Evolutionary conservation across 2,888 invertebrate genomes (phyloP), one percentile per base, ranked within the genome.

Genomic region (Sinelater perroti): DNA sequence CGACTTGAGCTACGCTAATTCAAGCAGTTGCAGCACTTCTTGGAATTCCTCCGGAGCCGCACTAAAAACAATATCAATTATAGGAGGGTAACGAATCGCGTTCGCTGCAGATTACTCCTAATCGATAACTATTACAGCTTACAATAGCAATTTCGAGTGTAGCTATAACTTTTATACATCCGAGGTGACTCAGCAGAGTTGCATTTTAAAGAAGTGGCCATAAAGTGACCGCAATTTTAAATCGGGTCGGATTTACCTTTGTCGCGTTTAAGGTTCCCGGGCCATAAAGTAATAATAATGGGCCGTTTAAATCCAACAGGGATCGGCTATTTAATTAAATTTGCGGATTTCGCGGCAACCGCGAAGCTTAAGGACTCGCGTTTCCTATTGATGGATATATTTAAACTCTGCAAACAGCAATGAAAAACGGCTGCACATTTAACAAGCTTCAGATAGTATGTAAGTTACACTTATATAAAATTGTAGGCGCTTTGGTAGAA

Each of bases 321-420:
- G 62, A 58, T 58, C 58, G 57, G 54, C 53, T 38, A 53, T 51
- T 50, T 62, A 62, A 62, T 62, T 60, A 60, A 62, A 62, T 60
- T 54, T 47, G 38, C 28, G 26, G 36, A 38, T 45, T 52, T 46
- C n/a, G 38, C 24, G n/a, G n/a, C n/a, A n/a, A n/a, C n/a, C n/a
- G n/a, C n/a, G n/a, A n/a, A n/a, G n/a, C n/a, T n/a, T n/a, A n/a
- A n/a, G n/a, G n/a, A n/a, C n/a, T n/a, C n/a, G n/a, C n/a, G n/a
- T n/a, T n/a, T n/a, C n/a, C n/a, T n/a, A n/a, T n/a, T n/a, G n/a
- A n/a, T n/a, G n/a, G n/a, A n/a, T n/a, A n/a, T n/a, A n/a, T n/a
- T n/a, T n/a, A n/a, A n/a, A n/a, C n/a, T n/a, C n/a, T n/a, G n/a
- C n/a, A n/a, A n/a, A n/a, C n/a, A n/a, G n/a, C n/a, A n/a, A n/a